Conservation (phyloP, 53 echinoderm and acorn worm genomes). For the Henricia sp. region DNA sequence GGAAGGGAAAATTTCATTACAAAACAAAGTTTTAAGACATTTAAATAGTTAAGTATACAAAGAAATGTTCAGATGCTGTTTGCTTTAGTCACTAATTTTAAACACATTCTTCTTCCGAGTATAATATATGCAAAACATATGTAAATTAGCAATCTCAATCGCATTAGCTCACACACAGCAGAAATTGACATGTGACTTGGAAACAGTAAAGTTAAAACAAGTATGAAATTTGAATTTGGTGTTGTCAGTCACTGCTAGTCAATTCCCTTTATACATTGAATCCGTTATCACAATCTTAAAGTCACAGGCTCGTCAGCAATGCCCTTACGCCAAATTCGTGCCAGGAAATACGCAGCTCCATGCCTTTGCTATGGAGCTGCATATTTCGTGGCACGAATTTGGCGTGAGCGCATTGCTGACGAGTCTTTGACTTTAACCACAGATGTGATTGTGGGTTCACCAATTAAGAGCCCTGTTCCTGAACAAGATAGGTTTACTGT, state of each 20-base stretch:
- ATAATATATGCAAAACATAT: conserved; percentile 4
- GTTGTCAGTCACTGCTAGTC: neutral
- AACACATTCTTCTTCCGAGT: neutral
- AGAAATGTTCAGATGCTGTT: neutral
- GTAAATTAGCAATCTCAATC: neutral
- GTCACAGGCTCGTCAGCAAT: neutral
- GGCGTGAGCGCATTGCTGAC: no score
- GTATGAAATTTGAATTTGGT: neutral
- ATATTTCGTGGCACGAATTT: no score
- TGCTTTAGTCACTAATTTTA: neutral
- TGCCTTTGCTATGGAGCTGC: no score
- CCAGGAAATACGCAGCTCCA: no score
- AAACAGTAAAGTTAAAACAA: no score
- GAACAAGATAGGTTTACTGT: no score
- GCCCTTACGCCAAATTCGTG: neutral
- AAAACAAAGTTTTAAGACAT: neutral
- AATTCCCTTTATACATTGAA: neutral
- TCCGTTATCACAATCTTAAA: neutral
- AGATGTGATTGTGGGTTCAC: no score
- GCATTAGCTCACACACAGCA: neutral
- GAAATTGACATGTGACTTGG: neutral
- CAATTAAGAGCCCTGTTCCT: no score
- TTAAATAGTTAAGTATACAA: neutral
- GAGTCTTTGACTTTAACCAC: no score
- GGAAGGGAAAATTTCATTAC: neutral